Conservation (phyloP, 2,797 vertebrate species). For the Alfaro cultratus region DNA sequence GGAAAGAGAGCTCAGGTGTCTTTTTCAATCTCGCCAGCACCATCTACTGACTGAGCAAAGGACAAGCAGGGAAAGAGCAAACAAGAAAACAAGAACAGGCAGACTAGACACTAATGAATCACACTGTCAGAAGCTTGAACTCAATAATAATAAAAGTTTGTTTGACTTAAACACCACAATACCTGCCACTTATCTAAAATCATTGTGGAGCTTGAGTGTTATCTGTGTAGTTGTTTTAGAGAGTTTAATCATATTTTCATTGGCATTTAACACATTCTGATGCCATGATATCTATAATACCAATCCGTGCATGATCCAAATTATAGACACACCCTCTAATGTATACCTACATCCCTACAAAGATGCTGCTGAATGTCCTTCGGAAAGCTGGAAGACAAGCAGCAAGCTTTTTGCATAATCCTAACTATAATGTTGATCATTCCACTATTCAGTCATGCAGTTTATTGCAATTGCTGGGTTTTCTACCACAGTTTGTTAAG, state of each 20-base stretch:
- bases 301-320: background rate
- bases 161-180: background rate
- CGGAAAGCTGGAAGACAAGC: background rate
- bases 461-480: background rate
- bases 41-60: constrained; percentile 56
- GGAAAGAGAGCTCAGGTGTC: background rate
- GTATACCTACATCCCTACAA: background rate
- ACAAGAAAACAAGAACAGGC: background rate
- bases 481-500: background rate
- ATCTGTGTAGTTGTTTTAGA: background rate
- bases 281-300: background rate
- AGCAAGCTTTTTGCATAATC: background rate
- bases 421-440: background rate
- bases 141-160: background rate
- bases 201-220: background rate
- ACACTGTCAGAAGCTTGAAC: background rate
- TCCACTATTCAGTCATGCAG: background rate
- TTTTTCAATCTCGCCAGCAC: constrained; percentile 41
- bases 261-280: constrained; percentile 6
- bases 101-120: background rate
- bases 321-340: background rate
- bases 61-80: constrained; percentile 3
- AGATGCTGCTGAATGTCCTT: background rate
- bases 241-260: background rate
- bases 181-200: background rate